These are phyloP conservation scores for Carollia perspicillata DNA, from an alignment of 2,113 vertebrate species.

Conservation along the genomic window DNA sequence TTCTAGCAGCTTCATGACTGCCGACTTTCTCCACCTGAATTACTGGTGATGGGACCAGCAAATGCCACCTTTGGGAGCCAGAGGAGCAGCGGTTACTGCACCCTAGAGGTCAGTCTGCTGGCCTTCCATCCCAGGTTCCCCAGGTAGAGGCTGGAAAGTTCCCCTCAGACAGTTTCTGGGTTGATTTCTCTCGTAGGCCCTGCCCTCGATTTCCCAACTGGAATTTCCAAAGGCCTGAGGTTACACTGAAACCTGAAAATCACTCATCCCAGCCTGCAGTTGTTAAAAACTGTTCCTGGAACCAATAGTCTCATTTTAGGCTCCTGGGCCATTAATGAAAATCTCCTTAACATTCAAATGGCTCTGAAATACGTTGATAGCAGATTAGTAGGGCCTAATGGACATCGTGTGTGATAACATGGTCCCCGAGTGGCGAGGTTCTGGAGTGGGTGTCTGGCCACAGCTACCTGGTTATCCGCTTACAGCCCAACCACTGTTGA, in stretches of 20 bases:
- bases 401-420: constrained; percentile 75
- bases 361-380: constrained; percentile 80
- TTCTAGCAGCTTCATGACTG: background rate
- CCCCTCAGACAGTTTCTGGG: background rate
- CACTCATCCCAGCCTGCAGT: constrained; percentile 27
- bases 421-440: constrained; percentile 74
- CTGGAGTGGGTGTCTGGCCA: constrained; percentile 67
- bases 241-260: constrained; percentile 7
- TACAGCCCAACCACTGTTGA: constrained; percentile 76
- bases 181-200: background rate
- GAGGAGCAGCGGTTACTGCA: background rate
- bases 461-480: constrained; percentile 81
- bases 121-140: background rate
- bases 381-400: constrained; percentile 87
- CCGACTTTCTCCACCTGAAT: background rate
- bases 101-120: background rate
- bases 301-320: constrained; percentile 80
- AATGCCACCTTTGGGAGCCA: background rate
- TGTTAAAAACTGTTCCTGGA: constrained; percentile 74
- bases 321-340: constrained; percentile 86
- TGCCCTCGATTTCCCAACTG: background rate
- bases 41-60: background rate
- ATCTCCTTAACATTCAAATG: constrained; percentile 85
- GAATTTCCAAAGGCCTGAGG: background rate
- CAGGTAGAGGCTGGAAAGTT: background rate